Percentiles rank a stretch among this genome's conserved stretches.
Conservation (phyloP, 2,113 vertebrate species). For the Lepus europaeus region DNA sequence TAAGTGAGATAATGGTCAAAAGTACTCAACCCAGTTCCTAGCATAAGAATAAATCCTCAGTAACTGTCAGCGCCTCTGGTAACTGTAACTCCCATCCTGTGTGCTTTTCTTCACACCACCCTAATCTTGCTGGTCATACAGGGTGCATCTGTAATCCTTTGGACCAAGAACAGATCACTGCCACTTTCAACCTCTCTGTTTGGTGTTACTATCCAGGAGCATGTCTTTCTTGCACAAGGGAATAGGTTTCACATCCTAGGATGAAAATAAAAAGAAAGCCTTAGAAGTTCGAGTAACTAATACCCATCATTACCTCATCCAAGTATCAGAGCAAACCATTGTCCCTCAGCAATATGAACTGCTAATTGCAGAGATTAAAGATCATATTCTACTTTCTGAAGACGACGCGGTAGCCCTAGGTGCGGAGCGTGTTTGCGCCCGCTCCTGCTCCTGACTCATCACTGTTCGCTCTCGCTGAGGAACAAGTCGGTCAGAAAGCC, state of each 20-base stretch:
- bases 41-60: background rate
- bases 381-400: constrained; percentile 50
- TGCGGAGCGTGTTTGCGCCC: accelerated
- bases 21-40: background rate
- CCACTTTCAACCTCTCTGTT: background rate
- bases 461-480: constrained; percentile 93
- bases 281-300: background rate
- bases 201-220: background rate
- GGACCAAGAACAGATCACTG: background rate
- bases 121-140: background rate
- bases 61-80: background rate
- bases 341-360: background rate
- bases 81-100: background rate
- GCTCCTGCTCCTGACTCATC: constrained; percentile 94
- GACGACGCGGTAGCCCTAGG: accelerated
- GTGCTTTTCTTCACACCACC: background rate
- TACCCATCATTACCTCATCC: background rate
- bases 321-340: background rate
- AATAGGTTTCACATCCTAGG: background rate
- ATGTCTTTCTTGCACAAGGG: background rate
- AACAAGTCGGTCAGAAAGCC: constrained; percentile 98
- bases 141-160: background rate
- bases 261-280: background rate
- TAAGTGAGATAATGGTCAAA: background rate
- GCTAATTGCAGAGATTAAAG: background rate